Conservation (phyloP, 2,113 vertebrate genomes). For the Casuarius casuarius region DNA sequence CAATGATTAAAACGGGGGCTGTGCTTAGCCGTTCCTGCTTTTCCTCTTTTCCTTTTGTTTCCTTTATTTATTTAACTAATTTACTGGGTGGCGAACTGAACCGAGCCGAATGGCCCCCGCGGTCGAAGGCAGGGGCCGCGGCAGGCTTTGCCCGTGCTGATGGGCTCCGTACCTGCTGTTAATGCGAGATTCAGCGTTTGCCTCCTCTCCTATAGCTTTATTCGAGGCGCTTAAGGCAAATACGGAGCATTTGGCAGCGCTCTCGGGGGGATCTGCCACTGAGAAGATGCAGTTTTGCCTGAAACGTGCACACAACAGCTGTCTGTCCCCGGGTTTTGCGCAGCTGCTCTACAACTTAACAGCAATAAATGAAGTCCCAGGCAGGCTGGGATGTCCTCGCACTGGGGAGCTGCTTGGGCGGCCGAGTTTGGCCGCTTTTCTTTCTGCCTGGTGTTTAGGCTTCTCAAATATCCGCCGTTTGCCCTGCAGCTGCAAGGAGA, state of each 20-base stretch:
- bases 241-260: not conserved
- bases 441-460: not conserved
- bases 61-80: not conserved
- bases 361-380: conserved; percentile 39
- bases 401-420: not conserved
- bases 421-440: not conserved
- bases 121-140: no score
- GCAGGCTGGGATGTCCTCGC: not conserved
- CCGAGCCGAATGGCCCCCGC: no score
- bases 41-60: not conserved
- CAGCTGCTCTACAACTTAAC: conserved; percentile 45
- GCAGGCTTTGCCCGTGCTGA: accelerated
- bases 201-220: not conserved
- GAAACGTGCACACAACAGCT: not conserved
- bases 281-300: not conserved
- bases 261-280: not conserved
- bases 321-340: not conserved
- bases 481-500: not conserved
- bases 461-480: not conserved
- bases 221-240: not conserved
- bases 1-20: no score
- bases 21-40: no score
- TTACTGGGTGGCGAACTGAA: not conserved
- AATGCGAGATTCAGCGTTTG: not conserved
- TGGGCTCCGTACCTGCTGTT: not conserved